Evolutionary conservation across 1,140 invertebrate species (phyloP).

Genomic region (Aricia agestis): DNA sequence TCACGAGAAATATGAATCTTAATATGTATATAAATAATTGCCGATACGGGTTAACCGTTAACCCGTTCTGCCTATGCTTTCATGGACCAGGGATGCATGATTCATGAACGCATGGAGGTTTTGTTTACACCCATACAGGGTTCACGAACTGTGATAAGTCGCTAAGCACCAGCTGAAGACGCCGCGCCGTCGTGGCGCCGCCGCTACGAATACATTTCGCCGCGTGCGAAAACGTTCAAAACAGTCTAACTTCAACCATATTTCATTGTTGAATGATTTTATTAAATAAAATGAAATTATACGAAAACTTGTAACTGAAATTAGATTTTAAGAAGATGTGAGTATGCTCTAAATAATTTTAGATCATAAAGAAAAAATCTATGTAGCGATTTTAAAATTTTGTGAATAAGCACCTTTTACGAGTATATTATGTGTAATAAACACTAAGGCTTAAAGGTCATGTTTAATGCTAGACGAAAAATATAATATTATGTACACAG

Average conservation of each 20-base stretch:
- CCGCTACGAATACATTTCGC: background rate
- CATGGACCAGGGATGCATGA: background rate
- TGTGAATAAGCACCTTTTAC: no score
- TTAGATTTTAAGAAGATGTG: background rate
- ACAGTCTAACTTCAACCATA: background rate
- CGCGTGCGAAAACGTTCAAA: conserved; percentile 1
- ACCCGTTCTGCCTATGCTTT: background rate
- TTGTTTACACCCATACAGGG: background rate
- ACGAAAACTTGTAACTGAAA: background rate
- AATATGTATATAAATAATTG: no score
- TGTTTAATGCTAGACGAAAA: no score
- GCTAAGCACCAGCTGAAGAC: conserved; percentile 1
- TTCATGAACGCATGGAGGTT: background rate
- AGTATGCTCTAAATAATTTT: no score
- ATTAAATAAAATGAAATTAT: background rate
- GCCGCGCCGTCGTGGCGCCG: conserved; percentile 13
- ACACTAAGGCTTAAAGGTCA: no score
- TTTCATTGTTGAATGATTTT: background rate
- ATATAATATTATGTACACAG: no score
- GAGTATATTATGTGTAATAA: no score
- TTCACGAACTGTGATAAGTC: background rate
- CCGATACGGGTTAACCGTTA: no score
- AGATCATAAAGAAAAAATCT: no score
- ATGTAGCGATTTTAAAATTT: no score
- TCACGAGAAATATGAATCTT: no score